Percentiles rank a stretch among this genome's conserved stretches.
phyloP scores from a whole-genome alignment of 2,888 invertebrate species.

The Deilephila elpenor region DNA sequence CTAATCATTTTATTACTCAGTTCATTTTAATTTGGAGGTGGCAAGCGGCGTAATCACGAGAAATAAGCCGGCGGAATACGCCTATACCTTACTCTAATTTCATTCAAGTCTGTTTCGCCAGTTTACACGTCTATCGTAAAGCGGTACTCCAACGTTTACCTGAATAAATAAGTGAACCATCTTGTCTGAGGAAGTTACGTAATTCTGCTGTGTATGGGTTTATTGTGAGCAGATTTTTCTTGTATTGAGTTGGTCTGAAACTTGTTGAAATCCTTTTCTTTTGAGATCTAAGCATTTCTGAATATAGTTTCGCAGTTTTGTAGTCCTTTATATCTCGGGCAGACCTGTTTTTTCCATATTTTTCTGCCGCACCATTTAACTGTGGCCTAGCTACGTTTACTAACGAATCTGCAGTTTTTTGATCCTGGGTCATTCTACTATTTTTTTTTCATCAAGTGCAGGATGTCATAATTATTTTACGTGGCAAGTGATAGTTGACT shows the following conservation, averaged over 20 bases:
- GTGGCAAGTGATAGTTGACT: no score
- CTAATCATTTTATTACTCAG: constrained; percentile 38
- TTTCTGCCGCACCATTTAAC: no score
- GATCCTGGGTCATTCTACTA: no score
- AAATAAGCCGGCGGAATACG: constrained; percentile 51
- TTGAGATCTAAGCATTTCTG: no score
- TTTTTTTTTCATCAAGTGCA: no score
- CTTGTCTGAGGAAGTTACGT: constrained; percentile 1
- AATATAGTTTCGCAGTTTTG: no score
- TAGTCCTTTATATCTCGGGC: no score
- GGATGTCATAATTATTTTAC: no score
- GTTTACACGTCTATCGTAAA: constrained; percentile 46
- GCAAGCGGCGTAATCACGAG: constrained; percentile 53
- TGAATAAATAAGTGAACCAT: constrained; percentile 21
- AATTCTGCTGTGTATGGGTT: background rate
- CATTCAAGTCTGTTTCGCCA: constrained; percentile 49
- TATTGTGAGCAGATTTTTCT: background rate
- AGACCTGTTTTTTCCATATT: no score
- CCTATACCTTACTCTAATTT: constrained; percentile 60
- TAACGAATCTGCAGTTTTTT: no score
- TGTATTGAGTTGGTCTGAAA: background rate
- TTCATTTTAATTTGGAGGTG: constrained; percentile 55
- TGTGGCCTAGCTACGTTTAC: no score
- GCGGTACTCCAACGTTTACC: constrained; percentile 37
- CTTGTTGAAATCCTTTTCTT: no score